Evolutionary conservation across 2,797 vertebrate genomes (phyloP).

Genomic region (Prionace glauca): DNA sequence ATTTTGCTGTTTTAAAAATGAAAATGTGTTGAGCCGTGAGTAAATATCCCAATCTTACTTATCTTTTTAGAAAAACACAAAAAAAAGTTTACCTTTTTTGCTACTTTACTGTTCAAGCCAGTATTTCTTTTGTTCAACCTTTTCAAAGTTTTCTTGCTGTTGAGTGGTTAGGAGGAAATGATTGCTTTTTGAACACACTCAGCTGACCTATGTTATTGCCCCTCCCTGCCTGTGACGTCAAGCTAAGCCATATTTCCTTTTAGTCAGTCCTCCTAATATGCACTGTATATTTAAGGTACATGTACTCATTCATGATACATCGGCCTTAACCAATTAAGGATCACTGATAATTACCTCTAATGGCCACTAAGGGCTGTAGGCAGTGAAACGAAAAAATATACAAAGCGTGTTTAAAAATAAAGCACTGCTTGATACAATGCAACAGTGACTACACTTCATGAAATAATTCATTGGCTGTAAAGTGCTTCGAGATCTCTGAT

Average conservation of each 20-base stretch:
- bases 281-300: neutral
- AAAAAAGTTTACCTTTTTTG: neutral
- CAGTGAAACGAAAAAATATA: neutral
- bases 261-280: neutral
- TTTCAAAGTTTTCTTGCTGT: neutral
- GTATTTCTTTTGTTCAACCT: constrained; percentile 12
- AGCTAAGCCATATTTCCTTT: neutral
- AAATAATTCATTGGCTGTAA: too few relatives aligned
- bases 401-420: neutral
- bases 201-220: neutral
- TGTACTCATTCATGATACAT: neutral
- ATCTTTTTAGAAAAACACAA: neutral
- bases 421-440: neutral
- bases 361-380: neutral
- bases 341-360: neutral
- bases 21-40: neutral
- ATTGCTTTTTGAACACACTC: neutral
- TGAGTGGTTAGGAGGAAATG: constrained; percentile 19
- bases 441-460: too few relatives aligned
- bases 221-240: constrained; percentile 17
- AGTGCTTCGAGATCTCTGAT: too few relatives aligned
- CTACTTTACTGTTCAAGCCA: neutral
- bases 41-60: neutral
- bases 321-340: neutral
- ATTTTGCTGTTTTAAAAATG: neutral